Base-by-base conservation (phyloP, 35 echinoderm and acorn worm genomes). In the Apostichopus parvimensis region DNA sequence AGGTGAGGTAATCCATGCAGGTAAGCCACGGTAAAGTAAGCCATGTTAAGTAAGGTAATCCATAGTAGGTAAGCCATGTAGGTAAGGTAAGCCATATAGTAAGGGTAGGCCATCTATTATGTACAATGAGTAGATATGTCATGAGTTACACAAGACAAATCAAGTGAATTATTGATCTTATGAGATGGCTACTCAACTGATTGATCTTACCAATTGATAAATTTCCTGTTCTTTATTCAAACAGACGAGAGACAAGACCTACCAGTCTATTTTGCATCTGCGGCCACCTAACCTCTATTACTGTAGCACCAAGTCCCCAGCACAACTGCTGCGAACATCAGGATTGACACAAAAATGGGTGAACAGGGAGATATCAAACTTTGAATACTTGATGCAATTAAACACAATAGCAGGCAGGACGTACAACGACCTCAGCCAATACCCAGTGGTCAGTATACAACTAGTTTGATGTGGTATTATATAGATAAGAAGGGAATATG, bases 301-400 rank as follows among this genome's bases (percentile, higher is more conserved):
- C 93, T 94, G 61, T 56, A 95, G 97, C 20, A 95, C 95, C 61
- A 99, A 99, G 92, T 93, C 93, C 8, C 97, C 97, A 52, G 95
- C 95, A 18, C 90, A 96, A 58, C 93, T 99, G 1, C 93, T 99
- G 21, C 94, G 94, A 73, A 91, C 95, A 8, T 99, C 97, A 1
- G 92, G 87, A 13, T 82, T 99, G 34, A 99, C 97, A 21, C 93
- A 88, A 85, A 99, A 99, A 77, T 99, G 97, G 97, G 93, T 96
- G 1, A 93, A 93, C 60, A 56, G 97, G 15, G 97, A 99, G 76
- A 99, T 99, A 92, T 93, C 93, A 80, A 99, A 99, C 97, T 99
- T 99, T 96, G 97, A 99, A 58, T 99, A 99, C 78, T 76, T 99
- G 77, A 99, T 99, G 97, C 97, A 99, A 59, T 92, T 99, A 18